A percentile compares a stretch with the other conserved stretches of the same genome.
phyloP scores from a whole-genome alignment of 2,888 invertebrate species.

The Hydropsyche betteni region DNA sequence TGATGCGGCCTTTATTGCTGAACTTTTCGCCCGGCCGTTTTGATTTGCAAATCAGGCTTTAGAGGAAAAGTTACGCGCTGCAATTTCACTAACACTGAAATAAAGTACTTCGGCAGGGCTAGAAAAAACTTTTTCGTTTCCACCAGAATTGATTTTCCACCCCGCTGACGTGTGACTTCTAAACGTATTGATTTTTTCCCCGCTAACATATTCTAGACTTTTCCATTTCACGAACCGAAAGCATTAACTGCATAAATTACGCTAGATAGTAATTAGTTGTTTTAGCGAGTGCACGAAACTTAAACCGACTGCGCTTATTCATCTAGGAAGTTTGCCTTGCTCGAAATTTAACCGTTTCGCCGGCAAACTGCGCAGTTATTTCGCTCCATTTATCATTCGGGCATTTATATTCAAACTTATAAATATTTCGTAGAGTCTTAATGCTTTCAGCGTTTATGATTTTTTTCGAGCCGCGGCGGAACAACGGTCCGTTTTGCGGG shows the following conservation, averaged over 20 bases:
- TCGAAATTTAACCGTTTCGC: neutral
- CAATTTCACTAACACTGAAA: slow-evolving; percentile 1
- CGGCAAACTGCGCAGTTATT: neutral
- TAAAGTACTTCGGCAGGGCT: neutral
- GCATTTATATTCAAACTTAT: neutral
- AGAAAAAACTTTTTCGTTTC: slow-evolving; percentile 2
- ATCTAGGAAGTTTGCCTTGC: neutral
- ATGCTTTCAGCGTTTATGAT: slow-evolving; percentile 11
- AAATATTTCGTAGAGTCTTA: neutral
- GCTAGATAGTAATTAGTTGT: neutral
- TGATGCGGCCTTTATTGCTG: slow-evolving; percentile 23
- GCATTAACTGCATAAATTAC: too few species aligned
- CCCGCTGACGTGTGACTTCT: too few species aligned
- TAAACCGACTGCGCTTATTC: slow-evolving; percentile 1
- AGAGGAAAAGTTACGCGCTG: slow-evolving; percentile 27
- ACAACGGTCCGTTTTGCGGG: neutral
- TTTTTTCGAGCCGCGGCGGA: neutral
- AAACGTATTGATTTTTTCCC: too few species aligned
- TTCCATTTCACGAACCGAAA: too few species aligned
- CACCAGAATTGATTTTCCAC: slow-evolving; percentile 11
- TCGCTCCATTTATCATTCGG: slow-evolving; percentile 9
- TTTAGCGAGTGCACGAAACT: slow-evolving; percentile 2
- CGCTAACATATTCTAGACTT: too few species aligned
- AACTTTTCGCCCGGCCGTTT: slow-evolving; percentile 35
- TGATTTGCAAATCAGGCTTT: slow-evolving; percentile 38